Evolutionary conservation across 2,888 invertebrate genomes (phyloP).

Genomic region (Stegophylla sp.): DNA sequence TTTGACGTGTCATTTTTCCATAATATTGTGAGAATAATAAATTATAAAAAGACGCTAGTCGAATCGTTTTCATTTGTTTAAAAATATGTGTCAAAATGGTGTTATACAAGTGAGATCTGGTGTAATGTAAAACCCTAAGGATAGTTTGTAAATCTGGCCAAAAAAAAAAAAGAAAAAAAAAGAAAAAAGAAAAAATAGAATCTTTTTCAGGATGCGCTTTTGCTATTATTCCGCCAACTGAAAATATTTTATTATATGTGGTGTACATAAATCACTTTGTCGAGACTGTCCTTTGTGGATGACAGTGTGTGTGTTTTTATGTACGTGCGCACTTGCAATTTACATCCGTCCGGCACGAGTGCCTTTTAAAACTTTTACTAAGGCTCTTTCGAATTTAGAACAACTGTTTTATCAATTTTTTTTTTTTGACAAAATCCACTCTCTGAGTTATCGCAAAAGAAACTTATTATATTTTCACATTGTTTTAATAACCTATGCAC

Average conservation of each 20-base stretch:
- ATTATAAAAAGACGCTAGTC: not conserved
- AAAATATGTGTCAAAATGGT: not conserved
- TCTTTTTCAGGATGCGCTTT: constrained; percentile 30
- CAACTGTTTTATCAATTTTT: constrained; percentile 18
- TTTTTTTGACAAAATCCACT: not conserved
- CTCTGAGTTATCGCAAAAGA: not conserved
- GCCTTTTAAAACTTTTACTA: constrained; percentile 42
- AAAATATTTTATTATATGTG: constrained; percentile 50
- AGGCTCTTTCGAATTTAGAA: constrained; percentile 8
- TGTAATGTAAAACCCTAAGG: constrained; percentile 21
- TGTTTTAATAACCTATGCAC: not conserved
- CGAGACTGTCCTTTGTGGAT: constrained; percentile 15
- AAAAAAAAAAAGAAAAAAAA: constrained; percentile 10
- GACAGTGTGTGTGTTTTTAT: not conserved
- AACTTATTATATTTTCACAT: not conserved
- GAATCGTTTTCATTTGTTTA: not conserved
- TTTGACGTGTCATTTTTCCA: constrained; percentile 27
- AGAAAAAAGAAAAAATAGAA: constrained; percentile 25
- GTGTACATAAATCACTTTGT: constrained; percentile 38
- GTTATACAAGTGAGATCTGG: not conserved
- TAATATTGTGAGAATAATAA: not conserved
- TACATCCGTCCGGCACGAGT: constrained; percentile 21
- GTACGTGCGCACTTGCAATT: not conserved
- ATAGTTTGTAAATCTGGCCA: constrained; percentile 1
- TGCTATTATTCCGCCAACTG: constrained; percentile 22